Base-by-base conservation (phyloP, 2,113 vertebrate genomes). In the Thomomys bottae region DNA sequence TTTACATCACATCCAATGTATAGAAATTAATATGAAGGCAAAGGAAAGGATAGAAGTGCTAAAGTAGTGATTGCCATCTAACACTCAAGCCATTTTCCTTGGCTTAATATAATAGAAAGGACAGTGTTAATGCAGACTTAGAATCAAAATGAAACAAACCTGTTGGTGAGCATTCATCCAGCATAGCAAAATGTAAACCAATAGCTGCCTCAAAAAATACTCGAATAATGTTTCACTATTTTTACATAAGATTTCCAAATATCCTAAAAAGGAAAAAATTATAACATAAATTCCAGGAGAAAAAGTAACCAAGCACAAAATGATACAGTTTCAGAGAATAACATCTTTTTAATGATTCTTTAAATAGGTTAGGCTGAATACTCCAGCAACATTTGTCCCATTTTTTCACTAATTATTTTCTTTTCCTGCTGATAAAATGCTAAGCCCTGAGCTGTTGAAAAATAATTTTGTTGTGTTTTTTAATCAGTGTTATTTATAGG, bases 331-430 rank as follows among this genome's bases (percentile, higher is more conserved):
- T 49, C 54, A 81, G 86, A 90, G 17, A 85, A 85, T 3, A 68
- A 28, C 34, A 81, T 77, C 20, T 26, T 87, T 90, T 92, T 84
- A 91, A 87, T 0, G 8, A 87, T 45, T 93, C 49, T 54, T 49
- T 90, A 94, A 94, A 81, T 90, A 94, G 83, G 86, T 42, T 88
- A 77, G 68, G 36, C 8, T 54, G 64, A 88, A 67, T 78, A 87
- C 34, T 88, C 17, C 34, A 92, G 72, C 49, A 90, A 72, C 20
- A 66, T 90, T 73, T 86, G 73, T 81, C 59, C 84, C 59, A 90
- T 84, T 92, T 96, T 90, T 78, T 66, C 66, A 42, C 67, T 94
- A 93, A 94, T 89, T 92, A 91, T 90, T 94, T 80, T 95, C 80
- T 90, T 88, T 90, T 57, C 54, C 88, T 72, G n/a, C 42, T 95